Conservation (phyloP, 2,797 vertebrate species). For the Notoglanidium macrostoma region DNA sequence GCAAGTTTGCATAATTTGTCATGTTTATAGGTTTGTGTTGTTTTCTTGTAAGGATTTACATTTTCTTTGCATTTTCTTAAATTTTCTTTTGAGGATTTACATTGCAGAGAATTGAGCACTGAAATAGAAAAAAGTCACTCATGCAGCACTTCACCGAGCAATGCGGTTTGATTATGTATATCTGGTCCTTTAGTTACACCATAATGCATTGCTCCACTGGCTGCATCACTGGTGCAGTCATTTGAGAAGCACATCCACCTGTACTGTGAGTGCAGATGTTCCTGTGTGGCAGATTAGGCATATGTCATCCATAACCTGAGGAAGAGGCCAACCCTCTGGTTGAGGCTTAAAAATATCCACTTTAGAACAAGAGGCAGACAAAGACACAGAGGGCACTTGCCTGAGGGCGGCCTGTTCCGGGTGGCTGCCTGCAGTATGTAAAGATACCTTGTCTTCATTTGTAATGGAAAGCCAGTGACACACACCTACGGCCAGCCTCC, state of each 20-base stretch:
- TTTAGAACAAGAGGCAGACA: conserved; percentile 61
- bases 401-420: conserved; percentile 62
- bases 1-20: neutral
- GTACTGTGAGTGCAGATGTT: conserved; percentile 63
- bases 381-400: conserved; percentile 59
- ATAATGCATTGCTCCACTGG: conserved; percentile 48
- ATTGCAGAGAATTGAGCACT: neutral
- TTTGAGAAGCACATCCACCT: conserved; percentile 62
- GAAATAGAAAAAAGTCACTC: conserved; percentile 2
- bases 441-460: conserved; percentile 71
- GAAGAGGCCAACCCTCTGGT: conserved; percentile 57
- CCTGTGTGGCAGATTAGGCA: conserved; percentile 64
- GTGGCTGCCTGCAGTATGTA: conserved; percentile 64
- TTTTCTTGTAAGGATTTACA: no score
- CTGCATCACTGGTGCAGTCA: conserved; percentile 56
- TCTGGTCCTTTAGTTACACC: conserved; percentile 42
- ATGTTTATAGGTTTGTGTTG: neutral
- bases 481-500: conserved; percentile 56
- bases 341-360: conserved; percentile 58
- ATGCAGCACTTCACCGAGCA: conserved; percentile 40
- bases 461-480: conserved; percentile 64
- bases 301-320: conserved; percentile 64
- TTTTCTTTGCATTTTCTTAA: neutral
- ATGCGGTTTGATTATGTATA: conserved; percentile 52
- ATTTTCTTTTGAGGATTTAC: neutral